Evolutionary conservation across 2,888 invertebrate species (phyloP), one percentile per base, ranked within the genome.

Genomic region (Heteropelma amictum): DNA sequence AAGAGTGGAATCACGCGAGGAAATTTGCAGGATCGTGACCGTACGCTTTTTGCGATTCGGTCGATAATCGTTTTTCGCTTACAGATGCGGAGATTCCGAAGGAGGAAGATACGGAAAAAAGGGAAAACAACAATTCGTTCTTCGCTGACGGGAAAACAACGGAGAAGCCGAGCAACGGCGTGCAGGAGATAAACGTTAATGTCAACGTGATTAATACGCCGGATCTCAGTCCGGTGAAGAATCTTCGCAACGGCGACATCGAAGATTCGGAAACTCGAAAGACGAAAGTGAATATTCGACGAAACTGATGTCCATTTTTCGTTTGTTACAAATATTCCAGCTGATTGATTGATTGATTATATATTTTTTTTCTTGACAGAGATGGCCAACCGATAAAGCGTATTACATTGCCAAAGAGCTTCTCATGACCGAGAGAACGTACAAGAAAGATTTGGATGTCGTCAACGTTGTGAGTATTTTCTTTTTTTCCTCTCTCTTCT

Each of bases 341-440:
- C n/a, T n/a, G n/a, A n/a, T n/a, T 45, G 2, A 73, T 69, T 17
- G 12, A 65, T 53, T 33, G 70, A n/a, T 47, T 23, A n/a, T n/a
- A n/a, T n/a, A 33, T 63, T 61, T 33, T 61, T 23, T 26, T 23
- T 69, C 72, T 86, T 90, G 78, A n/a, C 85, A 93, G 92, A 91
- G 92, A 80, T 92, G 92, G 90, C 92, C 93, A 1, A 91, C 92
- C 2, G 95, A 95, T 83, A 93, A 92, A 84, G 93, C 93, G 14
- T 97, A 96, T 89, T 97, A 94, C 88, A 93, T 97, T 80, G 95
- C 95, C 58, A 98, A 98, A 89, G 98, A 98, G 90, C 91, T 98
- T 81, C 91, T 98, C 64, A 97, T 97, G 96, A 98, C 98, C 0
- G 98, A 98, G 88, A 91, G 98, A 80, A 98, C 98, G 0, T 98